Evolutionary conservation across 2,888 invertebrate genomes (phyloP).

Genomic region (Drosophila austrosaltans): DNA sequence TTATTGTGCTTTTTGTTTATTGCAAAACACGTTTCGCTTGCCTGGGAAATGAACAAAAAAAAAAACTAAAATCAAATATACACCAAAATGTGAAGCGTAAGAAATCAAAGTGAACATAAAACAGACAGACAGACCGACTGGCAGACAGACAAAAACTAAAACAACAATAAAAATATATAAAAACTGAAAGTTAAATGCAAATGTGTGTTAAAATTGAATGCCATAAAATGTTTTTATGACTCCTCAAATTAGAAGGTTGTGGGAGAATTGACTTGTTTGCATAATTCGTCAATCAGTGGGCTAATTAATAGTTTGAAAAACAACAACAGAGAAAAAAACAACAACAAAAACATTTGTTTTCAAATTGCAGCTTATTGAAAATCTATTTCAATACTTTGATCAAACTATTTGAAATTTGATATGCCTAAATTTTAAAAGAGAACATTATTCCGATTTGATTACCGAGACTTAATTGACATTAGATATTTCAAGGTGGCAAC

Average conservation of each 20-base stretch:
- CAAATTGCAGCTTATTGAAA: neutral
- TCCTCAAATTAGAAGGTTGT: conserved; percentile 21
- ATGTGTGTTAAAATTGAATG: conserved; percentile 28
- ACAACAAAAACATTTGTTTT: neutral
- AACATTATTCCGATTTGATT: too few species aligned
- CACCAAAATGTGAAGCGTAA: conserved; percentile 52
- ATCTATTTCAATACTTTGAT: too few species aligned
- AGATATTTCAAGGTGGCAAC: too few species aligned
- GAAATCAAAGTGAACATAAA: conserved; percentile 15
- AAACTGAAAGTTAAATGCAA: conserved; percentile 43
- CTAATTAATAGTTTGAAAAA: conserved; percentile 8
- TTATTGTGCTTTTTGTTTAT: conserved; percentile 36
- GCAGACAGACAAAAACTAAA: conserved; percentile 31
- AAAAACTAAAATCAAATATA: conserved; percentile 16
- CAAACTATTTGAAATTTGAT: too few species aligned
- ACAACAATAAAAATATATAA: conserved; percentile 37
- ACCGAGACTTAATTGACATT: too few species aligned
- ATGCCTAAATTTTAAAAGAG: too few species aligned
- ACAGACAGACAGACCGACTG: neutral
- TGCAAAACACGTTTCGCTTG: conserved; percentile 69
- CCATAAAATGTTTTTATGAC: conserved; percentile 20
- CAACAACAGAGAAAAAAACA: neutral
- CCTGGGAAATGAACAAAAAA: conserved; percentile 48
- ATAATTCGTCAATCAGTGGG: conserved; percentile 13
- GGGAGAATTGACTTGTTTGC: conserved; percentile 13